These are phyloP conservation scores for Volucella zonaria DNA, from an alignment of 2,888 invertebrate species.

Conservation along the genomic window DNA sequence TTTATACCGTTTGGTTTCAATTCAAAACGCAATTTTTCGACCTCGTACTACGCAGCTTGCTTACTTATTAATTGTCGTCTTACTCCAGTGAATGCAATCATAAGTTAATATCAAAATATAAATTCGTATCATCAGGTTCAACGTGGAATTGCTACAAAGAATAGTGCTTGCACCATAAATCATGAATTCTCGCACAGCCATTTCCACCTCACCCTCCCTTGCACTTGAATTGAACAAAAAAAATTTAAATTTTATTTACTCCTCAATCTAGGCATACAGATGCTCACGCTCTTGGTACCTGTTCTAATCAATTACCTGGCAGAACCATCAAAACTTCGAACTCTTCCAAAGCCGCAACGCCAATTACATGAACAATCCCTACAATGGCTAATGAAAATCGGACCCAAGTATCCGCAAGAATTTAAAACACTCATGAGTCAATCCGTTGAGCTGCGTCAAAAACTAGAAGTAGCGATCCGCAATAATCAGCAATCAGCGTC, in stretches of 20 bases:
- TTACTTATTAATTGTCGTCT: not conserved
- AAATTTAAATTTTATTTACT: slow-evolving; percentile 7
- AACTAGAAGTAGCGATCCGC: slow-evolving; percentile 93
- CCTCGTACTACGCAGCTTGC: not conserved
- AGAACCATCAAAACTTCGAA: slow-evolving; percentile 86
- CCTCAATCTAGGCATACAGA: slow-evolving; percentile 89
- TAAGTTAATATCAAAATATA: not conserved
- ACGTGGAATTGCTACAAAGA: slow-evolving; percentile 40
- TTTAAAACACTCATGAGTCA: slow-evolving; percentile 95
- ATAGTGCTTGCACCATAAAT: slow-evolving; percentile 42
- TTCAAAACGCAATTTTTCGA: not conserved
- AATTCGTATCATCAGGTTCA: slow-evolving; percentile 32
- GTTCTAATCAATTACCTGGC: slow-evolving; percentile 93
- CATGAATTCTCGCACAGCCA: slow-evolving; percentile 58
- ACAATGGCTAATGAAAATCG: slow-evolving; percentile 94
- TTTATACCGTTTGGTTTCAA: not conserved
- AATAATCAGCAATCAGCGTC: slow-evolving; percentile 86
- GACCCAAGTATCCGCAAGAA: slow-evolving; percentile 96
- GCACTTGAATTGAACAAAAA: slow-evolving; percentile 1
- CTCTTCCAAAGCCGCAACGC: slow-evolving; percentile 86
- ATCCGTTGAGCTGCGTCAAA: slow-evolving; percentile 89
- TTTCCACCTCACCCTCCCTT: slow-evolving; percentile 57
- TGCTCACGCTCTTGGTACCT: slow-evolving; percentile 94
- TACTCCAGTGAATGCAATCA: not conserved
- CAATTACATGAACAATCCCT: slow-evolving; percentile 94